A percentile compares a stretch with the other conserved stretches of the same genome.
Conservation (phyloP, 2,888 invertebrate species). For the Mimas tiliae region DNA sequence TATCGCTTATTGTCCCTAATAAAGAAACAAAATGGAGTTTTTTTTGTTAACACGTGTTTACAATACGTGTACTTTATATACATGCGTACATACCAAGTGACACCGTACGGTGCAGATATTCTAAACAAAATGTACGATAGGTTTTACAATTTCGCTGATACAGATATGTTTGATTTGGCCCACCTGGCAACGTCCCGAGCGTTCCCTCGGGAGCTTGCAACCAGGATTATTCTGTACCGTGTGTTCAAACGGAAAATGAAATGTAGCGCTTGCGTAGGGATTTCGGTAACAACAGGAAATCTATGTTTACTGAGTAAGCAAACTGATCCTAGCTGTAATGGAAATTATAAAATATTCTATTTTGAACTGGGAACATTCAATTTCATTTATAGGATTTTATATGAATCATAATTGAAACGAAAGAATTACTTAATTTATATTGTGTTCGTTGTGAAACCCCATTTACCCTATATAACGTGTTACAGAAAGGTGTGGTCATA, state of each 20-base stretch:
- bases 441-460: too few species aligned
- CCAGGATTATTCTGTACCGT: neutral
- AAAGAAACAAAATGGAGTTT: too few species aligned
- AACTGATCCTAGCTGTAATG: neutral
- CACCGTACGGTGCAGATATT: too few species aligned
- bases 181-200: neutral
- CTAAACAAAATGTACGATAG: neutral
- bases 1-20: too few species aligned
- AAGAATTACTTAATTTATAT: too few species aligned
- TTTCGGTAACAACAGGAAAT: neutral
- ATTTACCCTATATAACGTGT: too few species aligned
- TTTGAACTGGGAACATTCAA: neutral
- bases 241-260: conserved; percentile 14
- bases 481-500: too few species aligned
- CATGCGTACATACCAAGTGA: too few species aligned
- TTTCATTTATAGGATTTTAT: neutral
- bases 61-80: too few species aligned
- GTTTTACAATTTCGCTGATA: conserved; percentile 13
- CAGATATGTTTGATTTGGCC: conserved; percentile 2
- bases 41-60: too few species aligned
- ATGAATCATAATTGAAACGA: too few species aligned
- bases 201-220: neutral
- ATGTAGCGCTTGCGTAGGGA: conserved; percentile 5
- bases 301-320: neutral
- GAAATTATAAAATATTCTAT: neutral